Base-by-base conservation (phyloP, 2,888 invertebrate genomes). In the Mystacides longicornis region DNA sequence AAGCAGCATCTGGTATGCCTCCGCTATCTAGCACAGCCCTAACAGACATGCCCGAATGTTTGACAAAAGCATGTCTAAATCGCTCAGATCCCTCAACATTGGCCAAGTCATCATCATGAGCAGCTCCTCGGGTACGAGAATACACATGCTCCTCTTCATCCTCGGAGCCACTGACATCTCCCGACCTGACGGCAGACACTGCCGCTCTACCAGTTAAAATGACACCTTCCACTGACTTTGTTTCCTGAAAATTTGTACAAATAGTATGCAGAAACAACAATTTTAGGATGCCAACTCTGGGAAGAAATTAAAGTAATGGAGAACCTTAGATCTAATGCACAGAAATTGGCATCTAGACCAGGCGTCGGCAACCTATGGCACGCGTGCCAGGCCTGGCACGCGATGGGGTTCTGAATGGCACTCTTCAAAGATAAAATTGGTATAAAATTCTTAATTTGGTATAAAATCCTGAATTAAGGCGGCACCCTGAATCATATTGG, bases 1-100 rank as follows among this genome's bases (percentile, higher is more conserved):
- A 89, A 52, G 93, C 93, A 9, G 98, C 97, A 78, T 98, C 97
- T 9, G 98, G 97, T 67, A 97, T 97, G 63, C 86, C 87, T 16
- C 96, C 96, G 67, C 89, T 87, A 72, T 87, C 87, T 60, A 93
- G 75, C 64, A 92, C 83, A 65, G 86, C 83, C 67, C 88, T 86
- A 65, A 92, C 83, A 62, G 86, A 82, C 68, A 89, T 89, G 0
- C 61, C 51, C 56, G 58, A 54, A 22, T 37, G 47, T 18, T 51
- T 46, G 19, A 48, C 42, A 47, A 47, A 51, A 2, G 51, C 51
- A 43, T 55, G 55, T 9, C 47, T 31, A 37, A 55, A 55, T 11
- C 55, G 27, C 22, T 42, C 55, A 4, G 51, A 21, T 4, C 47
- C 51, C 16, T 49, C 49, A 2, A 27, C 22, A 31, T 56, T 45